phyloP scores from a whole-genome alignment of 2,888 invertebrate genomes.

The Trachelus iudaicus region DNA sequence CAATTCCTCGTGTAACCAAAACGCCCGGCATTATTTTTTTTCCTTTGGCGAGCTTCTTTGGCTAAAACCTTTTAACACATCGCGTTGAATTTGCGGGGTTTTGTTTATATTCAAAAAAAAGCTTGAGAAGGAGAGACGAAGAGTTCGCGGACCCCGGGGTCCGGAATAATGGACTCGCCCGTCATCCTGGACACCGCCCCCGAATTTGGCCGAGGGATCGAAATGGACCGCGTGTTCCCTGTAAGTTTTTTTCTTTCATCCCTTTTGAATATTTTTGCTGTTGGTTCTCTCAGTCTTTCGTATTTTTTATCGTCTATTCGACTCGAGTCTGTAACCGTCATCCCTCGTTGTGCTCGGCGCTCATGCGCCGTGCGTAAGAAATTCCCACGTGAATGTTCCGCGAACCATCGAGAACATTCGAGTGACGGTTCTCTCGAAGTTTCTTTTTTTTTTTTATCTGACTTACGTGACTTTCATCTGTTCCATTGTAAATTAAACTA shows the following conservation, averaged over 20 bases:
- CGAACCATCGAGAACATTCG: neutral
- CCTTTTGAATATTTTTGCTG: neutral
- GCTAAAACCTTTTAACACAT: conserved; percentile 1
- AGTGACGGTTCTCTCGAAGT: neutral
- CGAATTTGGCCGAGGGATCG: conserved; percentile 69
- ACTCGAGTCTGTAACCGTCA: neutral
- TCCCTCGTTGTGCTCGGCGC: conserved; percentile 5
- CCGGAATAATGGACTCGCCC: conserved; percentile 70
- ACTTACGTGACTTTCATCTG: conserved; percentile 1
- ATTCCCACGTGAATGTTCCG: neutral
- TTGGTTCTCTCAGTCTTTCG: neutral
- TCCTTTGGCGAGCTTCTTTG: neutral
- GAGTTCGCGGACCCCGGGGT: conserved; percentile 35
- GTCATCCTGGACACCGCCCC: conserved; percentile 73
- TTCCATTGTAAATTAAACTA: neutral
- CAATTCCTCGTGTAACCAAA: neutral
- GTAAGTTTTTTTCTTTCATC: conserved; percentile 63
- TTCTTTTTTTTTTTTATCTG: conserved; percentile 8
- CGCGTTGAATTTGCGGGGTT: neutral
- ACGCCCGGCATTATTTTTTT: neutral
- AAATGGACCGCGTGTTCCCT: conserved; percentile 64
- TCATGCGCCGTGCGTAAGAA: conserved; percentile 10
- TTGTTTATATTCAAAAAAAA: neutral
- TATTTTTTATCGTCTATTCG: neutral
- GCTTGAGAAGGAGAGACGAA: conserved; percentile 25